Percentiles rank a stretch among this genome's conserved stretches.
Conservation (phyloP, 2,888 invertebrate species). For the Tenthredo distinguenda region DNA sequence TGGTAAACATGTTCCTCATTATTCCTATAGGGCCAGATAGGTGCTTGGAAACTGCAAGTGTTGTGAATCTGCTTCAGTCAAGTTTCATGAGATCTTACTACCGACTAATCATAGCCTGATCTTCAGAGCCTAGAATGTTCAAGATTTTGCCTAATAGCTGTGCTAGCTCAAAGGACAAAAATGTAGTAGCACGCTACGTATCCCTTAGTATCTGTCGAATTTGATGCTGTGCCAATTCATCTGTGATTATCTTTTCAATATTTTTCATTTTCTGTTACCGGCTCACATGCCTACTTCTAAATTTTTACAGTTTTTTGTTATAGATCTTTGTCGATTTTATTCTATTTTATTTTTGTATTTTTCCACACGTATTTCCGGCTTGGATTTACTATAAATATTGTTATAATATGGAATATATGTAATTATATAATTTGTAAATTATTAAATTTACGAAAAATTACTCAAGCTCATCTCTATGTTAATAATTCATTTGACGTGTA, state of each 20-base stretch:
- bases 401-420: neutral
- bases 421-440: neutral
- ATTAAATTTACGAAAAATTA: neutral
- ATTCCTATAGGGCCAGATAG: neutral
- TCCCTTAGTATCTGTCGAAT: neutral
- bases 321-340: neutral
- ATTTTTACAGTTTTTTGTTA: too few relatives aligned
- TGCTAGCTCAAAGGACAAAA: neutral
- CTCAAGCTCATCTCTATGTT: neutral
- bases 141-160: neutral
- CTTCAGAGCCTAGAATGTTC: neutral
- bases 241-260: neutral
- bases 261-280: neutral
- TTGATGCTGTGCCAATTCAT: neutral
- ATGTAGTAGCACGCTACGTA: neutral
- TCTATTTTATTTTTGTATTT: neutral
- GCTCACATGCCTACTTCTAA: too few relatives aligned
- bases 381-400: neutral
- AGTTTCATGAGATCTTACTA: neutral
- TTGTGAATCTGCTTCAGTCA: neutral
- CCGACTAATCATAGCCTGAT: neutral
- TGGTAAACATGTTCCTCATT: neutral
- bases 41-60: neutral
- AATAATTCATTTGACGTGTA: neutral
- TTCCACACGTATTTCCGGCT: neutral